Evolutionary conservation across 2,797 vertebrate species (phyloP).

Genomic region (Xenops minutus): DNA sequence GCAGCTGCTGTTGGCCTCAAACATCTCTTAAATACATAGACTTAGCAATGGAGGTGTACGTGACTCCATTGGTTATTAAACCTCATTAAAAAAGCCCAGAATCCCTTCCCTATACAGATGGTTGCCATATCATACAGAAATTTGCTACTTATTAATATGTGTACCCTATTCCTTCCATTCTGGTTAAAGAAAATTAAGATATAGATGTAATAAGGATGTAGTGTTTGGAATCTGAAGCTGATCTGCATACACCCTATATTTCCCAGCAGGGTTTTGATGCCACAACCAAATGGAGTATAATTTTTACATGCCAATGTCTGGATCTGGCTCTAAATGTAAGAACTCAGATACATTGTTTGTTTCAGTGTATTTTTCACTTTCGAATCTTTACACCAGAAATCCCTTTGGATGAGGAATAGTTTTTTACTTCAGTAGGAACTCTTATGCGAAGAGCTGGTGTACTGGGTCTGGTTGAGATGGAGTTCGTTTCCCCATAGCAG

Average conservation of each 20-base stretch:
- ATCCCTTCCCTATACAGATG: not conserved
- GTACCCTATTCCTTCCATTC: not conserved
- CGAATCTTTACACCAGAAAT: not conserved
- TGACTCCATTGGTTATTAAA: constrained; percentile 1
- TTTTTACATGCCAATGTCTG: not conserved
- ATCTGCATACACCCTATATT: not conserved
- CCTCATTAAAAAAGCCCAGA: not conserved
- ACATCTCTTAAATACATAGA: constrained; percentile 24
- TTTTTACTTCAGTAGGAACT: not conserved
- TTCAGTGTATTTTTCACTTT: not conserved
- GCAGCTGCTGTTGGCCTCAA: constrained; percentile 20
- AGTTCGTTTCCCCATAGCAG: not conserved
- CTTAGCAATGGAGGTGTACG: not conserved
- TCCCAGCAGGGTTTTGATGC: not conserved
- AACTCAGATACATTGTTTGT: not conserved
- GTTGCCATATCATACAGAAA: not conserved
- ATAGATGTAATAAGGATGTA: not conserved
- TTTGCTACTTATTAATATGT: not conserved
- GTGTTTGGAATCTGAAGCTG: not conserved
- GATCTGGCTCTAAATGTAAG: not conserved
- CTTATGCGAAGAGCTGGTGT: not conserved
- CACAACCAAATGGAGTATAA: not conserved
- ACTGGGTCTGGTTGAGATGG: not conserved
- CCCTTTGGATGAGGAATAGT: not conserved
- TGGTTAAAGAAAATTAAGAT: constrained; percentile 9